Evolutionary conservation across 2,797 vertebrate species (phyloP), one percentile per base, ranked within the genome.

Genomic region (Argyrosomus regius): DNA sequence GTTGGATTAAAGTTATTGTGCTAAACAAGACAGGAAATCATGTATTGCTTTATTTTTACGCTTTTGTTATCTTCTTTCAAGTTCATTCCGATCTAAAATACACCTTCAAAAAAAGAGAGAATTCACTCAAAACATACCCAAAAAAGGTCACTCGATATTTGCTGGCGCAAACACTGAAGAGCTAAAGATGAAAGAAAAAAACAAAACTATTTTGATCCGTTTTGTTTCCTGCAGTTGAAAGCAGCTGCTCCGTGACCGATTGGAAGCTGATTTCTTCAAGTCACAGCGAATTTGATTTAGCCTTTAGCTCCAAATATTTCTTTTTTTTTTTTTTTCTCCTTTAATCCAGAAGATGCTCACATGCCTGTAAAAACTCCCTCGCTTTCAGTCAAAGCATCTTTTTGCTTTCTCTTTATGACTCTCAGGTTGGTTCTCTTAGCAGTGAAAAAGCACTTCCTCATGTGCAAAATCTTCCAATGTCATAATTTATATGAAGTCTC

Each of bases 1-100:
- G 78, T 78, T 78, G 75, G 74, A 87, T 84, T 89, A 77, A 78
- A 81, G 59, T 61, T 67, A 80, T 58, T 70, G 69, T 76, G 70
- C 78, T 69, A 39, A 84, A 88, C 52, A 69, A 83, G 49, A 67
- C 62, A 63, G 58, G 64, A 82, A 81, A 61, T 67, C 26, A 8
- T 56, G 53, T 39, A 49, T 72, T 59, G 8, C 48, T 81, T 74
- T 31, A 35, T 72, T 77, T 83, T 49, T 0, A 35, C 7, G 41
- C 24, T 63, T 80, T 62, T 83, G 9, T 17, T 22, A 53, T 41
- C 73, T 68, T 63, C n/a, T 39, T 41, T 53, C n/a, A 41, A 1
- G 28, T 61, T 62, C 4, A 35, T 22, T 50, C 4, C 10, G 13
- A 24, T 24, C 28, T 56, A 24, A 58, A 58, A 69, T 7, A 6